Base-by-base conservation (phyloP, 1,140 invertebrate species). In the Ericerus pela region DNA sequence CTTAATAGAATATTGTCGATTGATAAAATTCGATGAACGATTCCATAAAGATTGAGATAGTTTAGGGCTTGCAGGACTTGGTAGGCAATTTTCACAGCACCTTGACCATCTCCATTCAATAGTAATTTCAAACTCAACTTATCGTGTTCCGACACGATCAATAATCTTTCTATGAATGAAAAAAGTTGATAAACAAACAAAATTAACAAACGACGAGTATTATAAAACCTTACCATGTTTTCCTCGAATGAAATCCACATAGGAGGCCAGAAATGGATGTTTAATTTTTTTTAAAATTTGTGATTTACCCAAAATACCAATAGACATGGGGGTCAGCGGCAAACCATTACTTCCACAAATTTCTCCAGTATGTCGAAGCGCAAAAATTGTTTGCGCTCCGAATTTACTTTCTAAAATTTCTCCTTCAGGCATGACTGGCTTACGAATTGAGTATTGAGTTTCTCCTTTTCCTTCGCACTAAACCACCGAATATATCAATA, bases 341-440 rank as follows among this genome's bases (percentile, higher is more conserved):
- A 97, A 72, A 14, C 94, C 93, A 74, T 97, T 96, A 55, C 85
- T 89, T 8, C 92, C 93, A 72, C 93, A 96, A 54, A 84, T 81
- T 72, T 96, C 92, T 57, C 84, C 82, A 33, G 88, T 83, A 70
- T 95, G 88, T 65, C 81, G 81, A 64, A 82, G 83, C 0, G 91
- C 90, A 72, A 93, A 91, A 70, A 90, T 93, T 43, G 89, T 94
- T 62, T 83, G 80, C 22, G 85, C 85, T 27, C 86, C 88, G 66
- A 94, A 81, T 47, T 47, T 47, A 24, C 16, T 24, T 22, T 22
- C n/a, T n/a, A n/a, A n/a, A n/a, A n/a, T n/a, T n/a, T n/a, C n/a
- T n/a, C n/a, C n/a, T n/a, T n/a, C n/a, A n/a, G n/a, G n/a, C n/a
- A n/a, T n/a, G n/a, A n/a, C n/a, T n/a, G n/a, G n/a, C n/a, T n/a